Evolutionary conservation across 2,113 vertebrate genomes (phyloP), one percentile per base, ranked within the genome.

Genomic region (Sapayoa aenigma): DNA sequence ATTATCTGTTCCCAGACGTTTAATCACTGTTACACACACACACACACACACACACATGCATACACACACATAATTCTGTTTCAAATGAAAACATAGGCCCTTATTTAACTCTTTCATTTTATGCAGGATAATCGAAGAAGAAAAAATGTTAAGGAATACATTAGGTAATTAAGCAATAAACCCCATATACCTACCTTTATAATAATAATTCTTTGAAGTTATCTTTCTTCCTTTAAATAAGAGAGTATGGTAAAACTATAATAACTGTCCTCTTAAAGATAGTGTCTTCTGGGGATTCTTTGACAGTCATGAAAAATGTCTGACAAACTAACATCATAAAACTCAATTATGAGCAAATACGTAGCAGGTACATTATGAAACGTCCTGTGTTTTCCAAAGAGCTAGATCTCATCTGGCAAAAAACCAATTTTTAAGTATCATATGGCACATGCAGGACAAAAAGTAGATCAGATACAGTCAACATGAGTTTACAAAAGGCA

Each of bases 101-200:
- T 89, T 52, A 33, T 67, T 50, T 1, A 7, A 25, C 3, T 12
- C 14, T 69, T 84, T 55, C 4, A 39, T 75, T 90, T 75, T 72
- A 19, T 44, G 7, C 35, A 78, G 17, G 42, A 59, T 25, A 83
- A 72, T 39, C 12, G 47, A 41, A 85, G 37, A 60, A 74, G 84
- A 92, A 84, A 42, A 41, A 18, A 42, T 42, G 9, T 58, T 78
- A 83, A 60, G 9, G 5, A 28, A 63, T 44, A 15, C 19, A 20
- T 62, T 68, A 55, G 10, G 59, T 49, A 82, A 76, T 44, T n/a
- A 78, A 56, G 17, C 4, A 73, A 31, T 20, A 75, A 63, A 73
- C 2, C 3, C 1, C 5, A 47, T 30, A 37, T 6, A n/a, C 50
- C 12, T 2, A 44, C 42, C 0, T 28, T 72, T 68, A n/a, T 33